phyloP scores from a whole-genome alignment of 2,888 invertebrate genomes.

The Oxycera nigricornis region DNA sequence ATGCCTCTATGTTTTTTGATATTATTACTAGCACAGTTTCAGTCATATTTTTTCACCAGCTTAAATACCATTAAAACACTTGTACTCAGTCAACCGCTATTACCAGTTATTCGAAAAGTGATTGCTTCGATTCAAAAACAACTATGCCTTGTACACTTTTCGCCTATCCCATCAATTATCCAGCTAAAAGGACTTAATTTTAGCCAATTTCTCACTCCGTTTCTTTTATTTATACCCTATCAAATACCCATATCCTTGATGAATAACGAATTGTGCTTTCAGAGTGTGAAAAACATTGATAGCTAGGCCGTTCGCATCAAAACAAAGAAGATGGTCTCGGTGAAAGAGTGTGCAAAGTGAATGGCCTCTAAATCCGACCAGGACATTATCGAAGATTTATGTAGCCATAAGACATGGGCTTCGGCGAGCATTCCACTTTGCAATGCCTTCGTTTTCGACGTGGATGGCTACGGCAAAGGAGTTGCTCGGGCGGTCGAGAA shows the following conservation, averaged over 20 bases:
- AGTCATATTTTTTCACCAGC: no score
- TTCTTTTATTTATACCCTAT: neutral
- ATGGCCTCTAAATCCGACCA: constrained; percentile 29
- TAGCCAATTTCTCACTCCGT: neutral
- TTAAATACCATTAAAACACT: no score
- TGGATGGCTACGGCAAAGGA: neutral
- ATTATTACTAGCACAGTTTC: no score
- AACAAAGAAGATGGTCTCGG: neutral
- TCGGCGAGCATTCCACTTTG: constrained; percentile 12
- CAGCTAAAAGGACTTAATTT: neutral
- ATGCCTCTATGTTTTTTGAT: no score
- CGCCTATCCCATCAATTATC: neutral
- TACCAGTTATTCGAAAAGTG: no score
- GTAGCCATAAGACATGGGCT: constrained; percentile 16
- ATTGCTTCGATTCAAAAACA: no score
- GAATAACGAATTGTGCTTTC: constrained; percentile 20
- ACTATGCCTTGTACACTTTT: neutral
- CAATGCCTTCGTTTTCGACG: neutral
- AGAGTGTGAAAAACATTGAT: constrained; percentile 19
- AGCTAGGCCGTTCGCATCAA: constrained; percentile 11
- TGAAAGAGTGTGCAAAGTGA: constrained; percentile 2
- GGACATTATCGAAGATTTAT: constrained; percentile 32
- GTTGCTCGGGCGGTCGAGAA: neutral
- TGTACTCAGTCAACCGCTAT: no score
- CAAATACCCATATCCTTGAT: constrained; percentile 16